Base-by-base conservation (phyloP, 2,888 invertebrate species). In the Heliconius ethilla region DNA sequence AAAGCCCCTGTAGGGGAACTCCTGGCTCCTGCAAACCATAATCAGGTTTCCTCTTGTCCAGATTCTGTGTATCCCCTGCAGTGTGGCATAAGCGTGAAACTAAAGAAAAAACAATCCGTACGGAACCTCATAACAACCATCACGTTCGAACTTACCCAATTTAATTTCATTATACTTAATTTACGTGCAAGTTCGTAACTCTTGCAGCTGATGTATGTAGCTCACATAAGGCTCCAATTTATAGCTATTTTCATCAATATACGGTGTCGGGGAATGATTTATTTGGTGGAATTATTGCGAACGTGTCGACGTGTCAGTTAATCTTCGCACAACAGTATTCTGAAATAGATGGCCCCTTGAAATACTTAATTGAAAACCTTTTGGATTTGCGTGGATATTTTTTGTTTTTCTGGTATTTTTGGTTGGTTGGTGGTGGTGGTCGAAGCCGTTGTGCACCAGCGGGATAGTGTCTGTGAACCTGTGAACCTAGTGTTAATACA, bases 221-320 rank as follows among this genome's bases (percentile, higher is more conserved):
- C 70, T 70, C 74, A 76, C 72, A 79, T 70, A 80, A 77, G 80
- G 79, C 77, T 75, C 77, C 80, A 78, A 81, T 82, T 81, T 81
- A 79, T 79, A 74, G 72, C 75, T 76, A 77, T 76, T 81, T 81
- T 81, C 80, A 79, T 80, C 79, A 80, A 75, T 75, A 72, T 77
- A 65, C 75, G 66, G 75, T 75, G 65, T 51, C 70, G 77, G 69
- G 63, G 79, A 78, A 66, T 77, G 78, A 79, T 79, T 79, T 79
- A 79, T 78, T 74, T 70, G 75, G 70, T 69, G 69, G 79, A 77
- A 75, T 79, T 79, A 78, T 75, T 79, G 78, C 72, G 33, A 69
- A 51, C 72, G 66, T 78, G 72, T 78, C 78, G 75, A 72, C 65
- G 73, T 77, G 72, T 78, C 78, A 75, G 78, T 78, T 78, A 78